Evolutionary conservation across 2,888 invertebrate genomes (phyloP).

Genomic region (Cataglyphis cursor): DNA sequence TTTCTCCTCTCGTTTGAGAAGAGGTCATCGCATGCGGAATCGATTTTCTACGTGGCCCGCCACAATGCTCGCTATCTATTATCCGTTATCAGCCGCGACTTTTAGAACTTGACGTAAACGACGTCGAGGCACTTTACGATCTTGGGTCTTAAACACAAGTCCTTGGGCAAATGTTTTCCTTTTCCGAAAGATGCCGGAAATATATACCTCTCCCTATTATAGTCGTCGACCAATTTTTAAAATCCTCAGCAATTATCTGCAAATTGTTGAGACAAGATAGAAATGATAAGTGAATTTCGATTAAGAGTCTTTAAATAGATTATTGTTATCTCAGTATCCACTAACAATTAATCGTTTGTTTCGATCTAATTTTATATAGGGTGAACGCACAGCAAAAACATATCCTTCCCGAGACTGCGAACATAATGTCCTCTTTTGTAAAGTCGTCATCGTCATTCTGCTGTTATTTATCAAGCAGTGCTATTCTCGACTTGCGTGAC

Average conservation of each 20-base stretch:
- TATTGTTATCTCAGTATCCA: neutral
- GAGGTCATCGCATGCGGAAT: constrained; percentile 36
- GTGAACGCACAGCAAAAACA: neutral
- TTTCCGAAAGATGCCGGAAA: neutral
- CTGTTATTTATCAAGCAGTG: constrained; percentile 39
- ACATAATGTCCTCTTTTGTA: constrained; percentile 1
- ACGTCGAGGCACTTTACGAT: constrained; percentile 32
- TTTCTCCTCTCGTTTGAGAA: constrained; percentile 37
- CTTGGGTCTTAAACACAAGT: constrained; percentile 29
- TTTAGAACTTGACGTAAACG: constrained; percentile 35
- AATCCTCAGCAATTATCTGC: neutral
- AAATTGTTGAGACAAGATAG: neutral
- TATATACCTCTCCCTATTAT: no score
- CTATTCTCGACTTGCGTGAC: neutral
- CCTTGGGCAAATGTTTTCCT: constrained; percentile 37
- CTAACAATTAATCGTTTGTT: constrained; percentile 21
- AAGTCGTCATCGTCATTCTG: constrained; percentile 31
- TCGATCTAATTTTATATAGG: constrained; percentile 22
- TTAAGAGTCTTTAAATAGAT: neutral
- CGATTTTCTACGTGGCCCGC: constrained; percentile 41
- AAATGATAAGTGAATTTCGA: neutral
- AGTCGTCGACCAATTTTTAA: constrained; percentile 11
- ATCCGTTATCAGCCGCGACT: constrained; percentile 51
- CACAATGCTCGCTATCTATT: constrained; percentile 51
- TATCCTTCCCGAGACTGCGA: neutral